Base-by-base conservation (phyloP, 2,797 vertebrate species). In the Neostethus bicornis region DNA sequence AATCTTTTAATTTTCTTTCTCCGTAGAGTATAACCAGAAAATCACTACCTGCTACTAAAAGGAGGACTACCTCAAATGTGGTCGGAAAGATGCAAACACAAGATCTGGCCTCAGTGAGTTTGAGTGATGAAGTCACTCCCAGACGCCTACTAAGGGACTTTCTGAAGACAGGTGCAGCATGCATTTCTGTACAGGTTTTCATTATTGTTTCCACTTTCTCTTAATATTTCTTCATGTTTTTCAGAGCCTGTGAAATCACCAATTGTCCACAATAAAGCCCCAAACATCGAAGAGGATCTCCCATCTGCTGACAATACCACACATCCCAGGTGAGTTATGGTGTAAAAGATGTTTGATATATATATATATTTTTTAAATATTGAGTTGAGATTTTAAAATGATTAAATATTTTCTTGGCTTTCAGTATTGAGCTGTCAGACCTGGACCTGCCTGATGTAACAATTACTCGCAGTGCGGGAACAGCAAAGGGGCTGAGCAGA, bases 371-470 rank as follows among this genome's bases (percentile, higher is more conserved):
- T 34, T 43, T 39, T 3, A 20, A 32, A 28, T n/a, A n/a, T n/a
- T n/a, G n/a, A n/a, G n/a, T n/a, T n/a, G n/a, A n/a, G n/a, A n/a
- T n/a, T 61, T 3, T 38, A 4, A 6, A 31, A 31, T 45, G 20
- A 16, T 7, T 21, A 37, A 20, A 2, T 56, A 4, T 58, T 61
- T 75, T 44, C 20, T 65, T 63, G 17, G 66, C 21, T 60, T 66
- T 51, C 42, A 93, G 92, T 61, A 70, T 77, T 28, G 90, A 84
- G 41, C 65, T 86, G 7, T 90, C 88, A 7, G 82, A 57, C 13
- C 55, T 91, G 55, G 91, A 92, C 42, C 73, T 93, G 35, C 79
- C 90, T 14, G 88, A 92, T 51, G 5, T 92, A 35, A 89, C 89
- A 0, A 53, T 86, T 21, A 83, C 79, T 21, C 71, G 66, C 1